Conservation (phyloP, 2,797 vertebrate genomes). For the Eulemur rubriventer region DNA sequence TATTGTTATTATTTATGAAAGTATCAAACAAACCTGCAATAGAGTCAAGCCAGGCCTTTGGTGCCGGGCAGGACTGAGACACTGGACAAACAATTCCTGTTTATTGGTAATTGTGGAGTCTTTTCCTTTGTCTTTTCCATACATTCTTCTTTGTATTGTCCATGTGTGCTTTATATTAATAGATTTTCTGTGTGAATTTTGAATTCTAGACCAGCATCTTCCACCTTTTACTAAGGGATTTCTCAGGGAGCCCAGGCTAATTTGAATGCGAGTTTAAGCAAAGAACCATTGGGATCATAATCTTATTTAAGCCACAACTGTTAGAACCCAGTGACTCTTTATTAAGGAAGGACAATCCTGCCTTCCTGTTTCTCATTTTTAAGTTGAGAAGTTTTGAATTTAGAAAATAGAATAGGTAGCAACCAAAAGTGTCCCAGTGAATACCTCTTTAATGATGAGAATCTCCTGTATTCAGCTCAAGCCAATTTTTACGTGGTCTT, state of each 20-base stretch:
- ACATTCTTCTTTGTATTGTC: neutral
- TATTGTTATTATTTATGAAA: neutral
- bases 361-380: neutral
- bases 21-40: neutral
- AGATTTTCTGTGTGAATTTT: slow-evolving; percentile 39
- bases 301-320: neutral
- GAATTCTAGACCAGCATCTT: slow-evolving; percentile 5
- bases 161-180: neutral
- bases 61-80: neutral
- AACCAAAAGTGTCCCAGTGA: neutral
- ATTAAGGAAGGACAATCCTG: neutral
- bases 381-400: slow-evolving; percentile 1
- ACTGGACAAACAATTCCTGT: neutral
- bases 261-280: slow-evolving; percentile 21
- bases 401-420: neutral
- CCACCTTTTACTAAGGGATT: neutral
- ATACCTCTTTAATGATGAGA: neutral
- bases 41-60: neutral
- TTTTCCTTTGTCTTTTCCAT: neutral
- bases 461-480: neutral
- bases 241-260: neutral
- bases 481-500: neutral
- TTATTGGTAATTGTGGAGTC: neutral
- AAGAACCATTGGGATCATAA: slow-evolving; percentile 18
- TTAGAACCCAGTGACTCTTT: neutral